phyloP scores from a whole-genome alignment of 1,140 invertebrate genomes.

The Mesaphorura yosii region DNA sequence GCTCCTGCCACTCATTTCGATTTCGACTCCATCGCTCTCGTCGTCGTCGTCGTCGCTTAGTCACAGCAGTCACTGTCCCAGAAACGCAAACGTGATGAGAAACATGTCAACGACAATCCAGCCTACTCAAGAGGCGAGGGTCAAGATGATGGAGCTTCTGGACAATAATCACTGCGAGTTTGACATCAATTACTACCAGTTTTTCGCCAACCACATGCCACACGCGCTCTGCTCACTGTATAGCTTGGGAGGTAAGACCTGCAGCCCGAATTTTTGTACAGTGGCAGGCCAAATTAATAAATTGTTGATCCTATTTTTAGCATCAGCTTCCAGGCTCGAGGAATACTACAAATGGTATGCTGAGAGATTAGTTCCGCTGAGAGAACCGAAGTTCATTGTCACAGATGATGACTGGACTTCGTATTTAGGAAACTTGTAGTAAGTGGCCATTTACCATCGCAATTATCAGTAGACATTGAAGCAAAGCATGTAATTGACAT shows the following conservation, averaged over 20 bases:
- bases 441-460: no score
- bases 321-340: neutral
- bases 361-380: neutral
- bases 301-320: neutral
- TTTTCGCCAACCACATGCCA: neutral
- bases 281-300: neutral
- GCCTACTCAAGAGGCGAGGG: no score
- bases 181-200: slow-evolving; percentile 3
- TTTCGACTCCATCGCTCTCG: no score
- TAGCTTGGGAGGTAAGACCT: neutral
- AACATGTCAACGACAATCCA: no score
- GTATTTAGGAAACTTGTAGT: no score
- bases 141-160: neutral
- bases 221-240: neutral
- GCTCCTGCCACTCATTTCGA: no score
- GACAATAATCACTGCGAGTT: neutral
- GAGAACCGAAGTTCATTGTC: neutral
- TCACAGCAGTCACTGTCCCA: no score
- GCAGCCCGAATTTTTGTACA: neutral
- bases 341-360: neutral
- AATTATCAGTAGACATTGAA: no score
- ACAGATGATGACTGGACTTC: neutral
- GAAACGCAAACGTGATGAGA: no score
- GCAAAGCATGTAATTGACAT: no score
- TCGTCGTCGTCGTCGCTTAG: no score